A percentile compares a stretch with the other conserved stretches of the same genome.
These are phyloP conservation scores for Drosophila mercatorum DNA, from an alignment of 2,888 invertebrate species.

Conservation along the genomic window DNA sequence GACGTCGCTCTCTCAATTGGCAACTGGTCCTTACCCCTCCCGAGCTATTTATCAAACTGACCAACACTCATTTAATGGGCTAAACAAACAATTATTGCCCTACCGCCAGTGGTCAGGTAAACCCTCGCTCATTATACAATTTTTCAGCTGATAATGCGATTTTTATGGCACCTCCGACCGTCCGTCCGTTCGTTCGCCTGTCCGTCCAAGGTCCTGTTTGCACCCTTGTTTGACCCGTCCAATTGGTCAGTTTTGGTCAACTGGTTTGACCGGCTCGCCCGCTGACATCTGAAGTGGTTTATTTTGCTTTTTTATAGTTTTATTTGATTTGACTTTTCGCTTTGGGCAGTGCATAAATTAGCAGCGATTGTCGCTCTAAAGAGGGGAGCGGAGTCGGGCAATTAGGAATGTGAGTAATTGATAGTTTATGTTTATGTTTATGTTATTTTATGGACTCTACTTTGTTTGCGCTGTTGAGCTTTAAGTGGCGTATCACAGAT, in stretches of 20 bases:
- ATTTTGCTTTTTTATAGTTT: constrained; percentile 48
- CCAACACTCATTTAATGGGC: constrained; percentile 51
- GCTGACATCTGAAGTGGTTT: constrained; percentile 64
- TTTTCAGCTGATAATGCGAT: constrained; percentile 67
- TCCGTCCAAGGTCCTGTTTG: constrained; percentile 27
- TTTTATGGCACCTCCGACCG: constrained; percentile 55
- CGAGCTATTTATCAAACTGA: constrained; percentile 23
- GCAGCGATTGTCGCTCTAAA: constrained; percentile 42
- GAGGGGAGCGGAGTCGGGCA: constrained; percentile 38
- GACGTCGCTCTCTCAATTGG: constrained; percentile 10
- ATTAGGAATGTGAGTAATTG: constrained; percentile 67
- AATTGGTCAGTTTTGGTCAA: constrained; percentile 63
- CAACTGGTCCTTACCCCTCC: constrained; percentile 28
- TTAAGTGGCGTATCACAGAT: background rate
- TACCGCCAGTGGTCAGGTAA: constrained; percentile 23
- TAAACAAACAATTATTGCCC: constrained; percentile 36
- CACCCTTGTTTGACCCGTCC: constrained; percentile 52
- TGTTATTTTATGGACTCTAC: constrained; percentile 26
- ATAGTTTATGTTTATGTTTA: constrained; percentile 27
- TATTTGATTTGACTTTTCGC: constrained; percentile 73
- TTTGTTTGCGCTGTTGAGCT: background rate
- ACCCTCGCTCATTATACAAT: constrained; percentile 49
- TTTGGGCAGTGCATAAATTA: constrained; percentile 78
- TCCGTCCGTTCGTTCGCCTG: too few relatives aligned
- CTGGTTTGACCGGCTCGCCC: constrained; percentile 56